A percentile compares a stretch with the other conserved stretches of the same genome.
These are phyloP conservation scores for Scolopax rusticola DNA, from an alignment of 2,797 vertebrate genomes.

Conservation along the genomic window DNA sequence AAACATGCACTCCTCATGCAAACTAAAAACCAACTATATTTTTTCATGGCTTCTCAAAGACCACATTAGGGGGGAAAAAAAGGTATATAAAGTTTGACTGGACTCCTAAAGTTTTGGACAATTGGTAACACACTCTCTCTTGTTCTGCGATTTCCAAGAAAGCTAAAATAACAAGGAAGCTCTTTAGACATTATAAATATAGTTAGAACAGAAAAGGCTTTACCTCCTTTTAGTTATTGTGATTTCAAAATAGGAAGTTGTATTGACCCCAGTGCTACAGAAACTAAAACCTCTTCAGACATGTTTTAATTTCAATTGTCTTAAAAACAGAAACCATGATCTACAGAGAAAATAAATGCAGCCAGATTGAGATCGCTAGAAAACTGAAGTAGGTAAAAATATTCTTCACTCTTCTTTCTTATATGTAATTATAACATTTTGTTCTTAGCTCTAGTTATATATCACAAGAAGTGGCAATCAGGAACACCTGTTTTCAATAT, in stretches of 20 bases:
- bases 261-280: background rate
- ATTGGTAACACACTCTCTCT: accelerated
- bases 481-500: constrained; percentile 35
- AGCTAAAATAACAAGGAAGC: background rate
- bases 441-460: background rate
- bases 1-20: background rate
- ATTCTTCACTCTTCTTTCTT: background rate
- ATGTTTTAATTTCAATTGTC: background rate
- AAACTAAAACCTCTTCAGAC: background rate
- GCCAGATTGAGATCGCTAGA: background rate
- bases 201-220: background rate
- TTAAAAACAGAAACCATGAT: background rate
- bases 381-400: background rate
- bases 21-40: background rate
- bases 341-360: background rate
- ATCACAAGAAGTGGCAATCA: constrained; percentile 38
- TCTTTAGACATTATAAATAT: background rate
- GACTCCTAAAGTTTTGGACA: background rate
- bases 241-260: background rate
- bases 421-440: background rate
- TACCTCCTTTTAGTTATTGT: background rate
- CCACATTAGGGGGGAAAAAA: background rate
- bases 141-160: background rate
- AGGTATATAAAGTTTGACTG: accelerated
- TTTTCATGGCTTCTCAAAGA: background rate